A percentile compares a stretch with the other conserved stretches of the same genome.
phyloP scores from a whole-genome alignment of 2,113 vertebrate genomes.

The Sceloporus tristichus region DNA sequence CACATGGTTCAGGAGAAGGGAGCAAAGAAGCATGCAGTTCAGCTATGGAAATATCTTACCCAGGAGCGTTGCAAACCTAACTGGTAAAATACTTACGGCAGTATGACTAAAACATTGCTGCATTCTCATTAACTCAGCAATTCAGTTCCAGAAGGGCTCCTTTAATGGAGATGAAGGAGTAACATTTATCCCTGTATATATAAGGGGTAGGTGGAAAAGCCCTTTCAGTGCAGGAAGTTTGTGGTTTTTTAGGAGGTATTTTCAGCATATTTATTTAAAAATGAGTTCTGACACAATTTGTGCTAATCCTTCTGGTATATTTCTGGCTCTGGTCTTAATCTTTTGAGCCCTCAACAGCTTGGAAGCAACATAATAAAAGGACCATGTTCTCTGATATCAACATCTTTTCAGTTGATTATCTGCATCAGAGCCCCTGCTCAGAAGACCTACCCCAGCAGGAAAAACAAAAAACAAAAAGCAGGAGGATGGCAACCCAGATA shows the following conservation, averaged over 20 bases:
- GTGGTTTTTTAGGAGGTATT: background rate
- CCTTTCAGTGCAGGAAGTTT: background rate
- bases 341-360: background rate
- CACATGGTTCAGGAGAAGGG: conserved; percentile 36
- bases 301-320: background rate
- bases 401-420: background rate
- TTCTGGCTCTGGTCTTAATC: background rate
- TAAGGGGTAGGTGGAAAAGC: background rate
- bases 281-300: background rate
- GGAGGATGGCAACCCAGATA: background rate
- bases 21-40: conserved; percentile 53
- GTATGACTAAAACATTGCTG: conserved; percentile 36
- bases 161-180: conserved; percentile 35
- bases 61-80: conserved; percentile 47
- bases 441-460: background rate
- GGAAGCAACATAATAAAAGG: background rate
- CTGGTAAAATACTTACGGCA: conserved; percentile 54
- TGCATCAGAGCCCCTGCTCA: background rate
- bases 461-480: background rate
- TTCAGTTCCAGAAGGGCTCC: conserved; percentile 44
- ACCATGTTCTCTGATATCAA: background rate
- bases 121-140: conserved; percentile 48
- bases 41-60: conserved; percentile 51
- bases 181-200: conserved; percentile 44
- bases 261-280: background rate